Percentiles rank a stretch among this genome's conserved stretches.
Conservation (phyloP, 2,797 vertebrate genomes). For the Xenops minutus region DNA sequence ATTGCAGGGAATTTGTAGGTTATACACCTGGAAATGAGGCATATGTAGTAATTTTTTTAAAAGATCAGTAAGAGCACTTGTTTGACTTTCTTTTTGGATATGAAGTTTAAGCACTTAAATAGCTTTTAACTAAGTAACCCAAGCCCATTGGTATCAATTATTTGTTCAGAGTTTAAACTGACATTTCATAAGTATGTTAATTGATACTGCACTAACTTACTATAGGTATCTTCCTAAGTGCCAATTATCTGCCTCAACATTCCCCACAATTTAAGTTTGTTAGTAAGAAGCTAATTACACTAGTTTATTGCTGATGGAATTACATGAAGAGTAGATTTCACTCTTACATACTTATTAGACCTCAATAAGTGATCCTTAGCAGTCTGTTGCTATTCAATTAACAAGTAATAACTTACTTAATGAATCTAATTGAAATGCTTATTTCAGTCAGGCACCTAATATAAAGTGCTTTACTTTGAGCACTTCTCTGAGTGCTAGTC, state of each 20-base stretch:
- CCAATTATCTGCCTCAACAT: constrained; percentile 80
- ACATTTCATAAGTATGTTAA: constrained; percentile 75
- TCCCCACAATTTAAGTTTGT: constrained; percentile 78
- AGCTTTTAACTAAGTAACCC: constrained; percentile 54
- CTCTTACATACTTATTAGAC: constrained; percentile 78
- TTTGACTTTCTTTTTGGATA: constrained; percentile 3
- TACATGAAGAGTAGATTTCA: constrained; percentile 75
- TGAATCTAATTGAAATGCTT: constrained; percentile 81
- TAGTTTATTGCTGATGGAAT: constrained; percentile 82
- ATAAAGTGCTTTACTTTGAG: constrained; percentile 51
- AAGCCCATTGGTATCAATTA: constrained; percentile 62
- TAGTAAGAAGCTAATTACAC: constrained; percentile 81
- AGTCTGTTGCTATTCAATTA: constrained; percentile 83
- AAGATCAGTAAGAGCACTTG: background rate
- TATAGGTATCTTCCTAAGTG: constrained; percentile 77
- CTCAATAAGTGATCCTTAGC: constrained; percentile 79
- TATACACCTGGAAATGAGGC: background rate
- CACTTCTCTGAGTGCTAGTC: constrained; percentile 37
- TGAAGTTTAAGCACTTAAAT: constrained; percentile 57
- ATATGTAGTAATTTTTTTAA: background rate
- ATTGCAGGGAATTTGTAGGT: background rate
- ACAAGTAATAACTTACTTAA: constrained; percentile 83
- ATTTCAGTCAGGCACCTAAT: constrained; percentile 69
- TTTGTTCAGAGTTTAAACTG: constrained; percentile 70
- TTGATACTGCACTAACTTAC: constrained; percentile 67